These are phyloP conservation scores for Nudaria mundana DNA, from an alignment of 2,888 invertebrate genomes.

Conservation along the genomic window DNA sequence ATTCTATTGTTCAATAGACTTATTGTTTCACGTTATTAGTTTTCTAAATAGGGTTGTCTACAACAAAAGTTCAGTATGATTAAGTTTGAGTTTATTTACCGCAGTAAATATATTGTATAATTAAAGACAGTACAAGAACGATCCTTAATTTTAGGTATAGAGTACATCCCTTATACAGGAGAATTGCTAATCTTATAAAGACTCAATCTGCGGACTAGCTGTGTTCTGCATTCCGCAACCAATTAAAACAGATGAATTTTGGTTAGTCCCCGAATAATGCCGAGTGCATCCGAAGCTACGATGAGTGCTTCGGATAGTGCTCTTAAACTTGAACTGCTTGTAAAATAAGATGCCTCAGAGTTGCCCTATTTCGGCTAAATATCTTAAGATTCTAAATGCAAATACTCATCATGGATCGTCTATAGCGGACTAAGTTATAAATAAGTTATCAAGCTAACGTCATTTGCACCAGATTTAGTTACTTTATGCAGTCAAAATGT, in stretches of 20 bases:
- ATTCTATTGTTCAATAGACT: too few relatives aligned
- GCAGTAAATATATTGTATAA: neutral
- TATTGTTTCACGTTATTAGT: too few relatives aligned
- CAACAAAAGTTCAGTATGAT: too few relatives aligned
- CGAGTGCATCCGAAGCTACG: constrained; percentile 28
- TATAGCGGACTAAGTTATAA: too few relatives aligned
- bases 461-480: too few relatives aligned
- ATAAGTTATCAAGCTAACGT: too few relatives aligned
- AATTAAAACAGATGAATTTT: constrained; percentile 60
- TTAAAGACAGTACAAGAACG: constrained; percentile 16
- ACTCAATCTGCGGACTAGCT: constrained; percentile 48
- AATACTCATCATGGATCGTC: too few relatives aligned
- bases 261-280: constrained; percentile 39
- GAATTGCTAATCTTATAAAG: constrained; percentile 49
- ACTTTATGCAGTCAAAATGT: too few relatives aligned
- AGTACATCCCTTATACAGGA: constrained; percentile 26
- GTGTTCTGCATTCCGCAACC: constrained; percentile 50
- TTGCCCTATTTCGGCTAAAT: constrained; percentile 21
- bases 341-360: constrained; percentile 19
- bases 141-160: constrained; percentile 20
- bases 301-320: constrained; percentile 19
- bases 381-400: constrained; percentile 12
- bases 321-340: constrained; percentile 23
- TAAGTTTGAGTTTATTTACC: too few relatives aligned
- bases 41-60: too few relatives aligned